phyloP scores from a whole-genome alignment of 2,888 invertebrate species.

The Molorchus minor region DNA sequence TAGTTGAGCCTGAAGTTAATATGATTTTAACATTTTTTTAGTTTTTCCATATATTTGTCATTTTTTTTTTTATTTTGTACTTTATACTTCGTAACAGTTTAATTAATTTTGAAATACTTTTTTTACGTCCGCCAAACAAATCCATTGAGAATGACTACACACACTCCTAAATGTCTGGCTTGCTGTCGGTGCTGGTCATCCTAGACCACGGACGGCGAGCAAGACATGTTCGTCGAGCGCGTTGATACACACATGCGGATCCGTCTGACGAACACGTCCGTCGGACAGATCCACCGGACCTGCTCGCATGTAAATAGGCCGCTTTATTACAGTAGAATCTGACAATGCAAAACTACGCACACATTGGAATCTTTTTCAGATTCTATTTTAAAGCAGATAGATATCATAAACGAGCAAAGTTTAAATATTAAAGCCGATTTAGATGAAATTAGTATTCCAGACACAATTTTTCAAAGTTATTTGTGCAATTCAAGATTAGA shows the following conservation, averaged over 20 bases:
- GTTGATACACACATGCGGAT: neutral
- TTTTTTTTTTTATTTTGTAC: neutral
- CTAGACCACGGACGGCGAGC: conserved; percentile 7
- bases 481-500: conserved; percentile 2
- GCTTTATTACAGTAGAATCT: neutral
- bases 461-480: neutral
- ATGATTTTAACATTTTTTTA: neutral
- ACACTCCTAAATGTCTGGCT: neutral
- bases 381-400: neutral
- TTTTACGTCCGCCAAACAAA: conserved; percentile 7
- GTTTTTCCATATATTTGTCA: neutral
- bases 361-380: conserved; percentile 1
- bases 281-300: neutral
- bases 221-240: neutral
- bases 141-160: conserved; percentile 2
- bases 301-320: neutral
- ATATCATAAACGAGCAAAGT: neutral
- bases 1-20: neutral
- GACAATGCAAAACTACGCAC: neutral
- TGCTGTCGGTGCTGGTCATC: neutral
- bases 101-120: neutral
- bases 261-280: neutral
- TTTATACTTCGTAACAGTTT: neutral
- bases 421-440: neutral
- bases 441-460: neutral